A percentile compares a stretch with the other conserved stretches of the same genome.
These are phyloP conservation scores for Dasypogon diadema DNA, from an alignment of 2,888 invertebrate species.

Conservation along the genomic window DNA sequence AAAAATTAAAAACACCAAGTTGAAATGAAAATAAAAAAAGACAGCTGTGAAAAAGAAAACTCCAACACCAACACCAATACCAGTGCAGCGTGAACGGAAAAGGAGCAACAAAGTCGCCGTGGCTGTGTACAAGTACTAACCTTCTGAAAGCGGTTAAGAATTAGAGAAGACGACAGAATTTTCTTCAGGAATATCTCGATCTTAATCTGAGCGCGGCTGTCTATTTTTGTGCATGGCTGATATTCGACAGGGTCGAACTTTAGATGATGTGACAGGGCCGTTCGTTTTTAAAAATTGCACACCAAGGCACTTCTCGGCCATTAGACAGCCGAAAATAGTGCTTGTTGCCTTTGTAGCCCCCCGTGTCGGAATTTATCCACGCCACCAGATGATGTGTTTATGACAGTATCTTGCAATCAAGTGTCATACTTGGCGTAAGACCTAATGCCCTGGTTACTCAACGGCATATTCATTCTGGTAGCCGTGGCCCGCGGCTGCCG, in stretches of 20 bases:
- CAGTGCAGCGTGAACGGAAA: neutral
- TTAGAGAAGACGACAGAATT: slow-evolving; percentile 34
- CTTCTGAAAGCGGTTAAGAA: slow-evolving; percentile 39
- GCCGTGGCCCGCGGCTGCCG: too few species aligned
- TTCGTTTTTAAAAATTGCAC: slow-evolving; percentile 40
- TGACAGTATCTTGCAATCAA: slow-evolving; percentile 47
- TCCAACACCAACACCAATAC: too few species aligned
- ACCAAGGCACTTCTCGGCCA: slow-evolving; percentile 35
- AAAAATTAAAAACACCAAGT: slow-evolving; percentile 12
- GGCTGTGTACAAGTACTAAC: slow-evolving; percentile 20
- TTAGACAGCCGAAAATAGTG: slow-evolving; percentile 17
- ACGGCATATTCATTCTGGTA: slow-evolving; percentile 23
- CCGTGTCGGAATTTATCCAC: slow-evolving; percentile 41
- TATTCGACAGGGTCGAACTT: slow-evolving; percentile 51
- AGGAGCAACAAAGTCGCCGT: neutral
- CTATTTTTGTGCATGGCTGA: slow-evolving; percentile 49
- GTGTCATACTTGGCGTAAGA: slow-evolving; percentile 44
- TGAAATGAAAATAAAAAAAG: slow-evolving; percentile 10
- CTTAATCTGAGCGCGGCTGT: slow-evolving; percentile 33
- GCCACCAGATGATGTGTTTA: slow-evolving; percentile 43
- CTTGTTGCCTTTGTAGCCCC: neutral
- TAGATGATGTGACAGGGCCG: slow-evolving; percentile 37
- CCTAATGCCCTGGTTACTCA: slow-evolving; percentile 48
- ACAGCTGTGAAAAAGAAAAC: slow-evolving; percentile 45
- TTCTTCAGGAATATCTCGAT: slow-evolving; percentile 24